Evolutionary conservation across 2,888 invertebrate species (phyloP), one percentile per base, ranked within the genome.

Genomic region (Trichogramma evanescens): DNA sequence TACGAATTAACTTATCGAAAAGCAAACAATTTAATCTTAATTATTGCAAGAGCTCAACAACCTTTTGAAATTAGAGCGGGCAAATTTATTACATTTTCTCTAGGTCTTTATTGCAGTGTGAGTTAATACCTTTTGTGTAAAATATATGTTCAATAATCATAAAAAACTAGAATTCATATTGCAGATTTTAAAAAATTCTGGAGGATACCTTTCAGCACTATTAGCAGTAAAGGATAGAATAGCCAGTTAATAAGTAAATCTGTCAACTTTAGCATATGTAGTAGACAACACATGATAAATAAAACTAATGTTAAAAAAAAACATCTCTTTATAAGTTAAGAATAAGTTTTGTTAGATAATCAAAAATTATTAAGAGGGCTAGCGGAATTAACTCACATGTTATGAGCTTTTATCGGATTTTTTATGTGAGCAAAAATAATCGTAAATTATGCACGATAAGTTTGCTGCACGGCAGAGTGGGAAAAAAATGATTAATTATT

Each of bases 41-140:
- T 71, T 7, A 65, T 69, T 50, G 6, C 56, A 7, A 66, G 68
- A 54, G 64, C 67, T 2, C 58, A 61, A n/a, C 62, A 56, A 10
- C 72, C 72, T 4, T 63, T 72, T n/a, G 54, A 66, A 43, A 59
- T 73, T 8, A 70, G 69, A 0, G 73, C 71, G 4, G 72, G 70
- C 7, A 73, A 72, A 66, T 72, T 74, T 55, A 55, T 64, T 38
- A 61, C 50, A 0, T 69, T 73, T 49, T 71, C 70, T 1, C 65
- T 70, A 57, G 61, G 68, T 63, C 56, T 70, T 44, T 73, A 70
- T 46, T 66, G 66, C 9, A 63, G 57, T 6, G 73, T 72, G 56
- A 61, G 67, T 63, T 26, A 26, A 52, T 9, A 56, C 40, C 5
- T 13, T 1, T 50, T 6, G 8, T 45, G 50, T 42, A 45, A 41